Conservation (phyloP, 2,797 vertebrate species). For the Bryconaethiops microstoma region DNA sequence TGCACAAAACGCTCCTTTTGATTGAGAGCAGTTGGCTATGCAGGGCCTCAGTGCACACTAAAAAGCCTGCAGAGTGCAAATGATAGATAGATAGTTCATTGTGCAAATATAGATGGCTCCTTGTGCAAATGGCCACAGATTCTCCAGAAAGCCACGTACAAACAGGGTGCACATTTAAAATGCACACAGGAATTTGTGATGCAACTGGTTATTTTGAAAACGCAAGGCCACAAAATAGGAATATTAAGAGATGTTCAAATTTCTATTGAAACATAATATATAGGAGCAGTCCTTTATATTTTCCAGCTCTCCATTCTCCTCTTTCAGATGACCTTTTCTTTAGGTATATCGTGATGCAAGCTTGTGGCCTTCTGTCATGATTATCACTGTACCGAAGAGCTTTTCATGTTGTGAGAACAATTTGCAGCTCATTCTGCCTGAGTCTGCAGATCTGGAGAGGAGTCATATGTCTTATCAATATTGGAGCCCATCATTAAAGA, state of each 20-base stretch:
- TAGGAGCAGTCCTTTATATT: not conserved
- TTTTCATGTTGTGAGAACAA: slow-evolving; percentile 23
- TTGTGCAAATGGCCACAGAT: not conserved
- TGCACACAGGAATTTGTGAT: not conserved
- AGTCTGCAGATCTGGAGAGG: slow-evolving; percentile 32
- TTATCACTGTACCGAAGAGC: slow-evolving; percentile 6
- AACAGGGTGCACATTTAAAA: slow-evolving; percentile 21
- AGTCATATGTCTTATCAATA: slow-evolving; percentile 33
- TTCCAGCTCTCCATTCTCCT: not conserved
- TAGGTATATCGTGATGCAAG: not conserved
- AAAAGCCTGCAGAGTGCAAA: slow-evolving; percentile 42
- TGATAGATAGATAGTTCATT: slow-evolving; percentile 25
- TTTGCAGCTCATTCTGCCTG: slow-evolving; percentile 10
- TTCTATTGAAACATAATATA: not conserved
- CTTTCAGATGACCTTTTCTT: slow-evolving; percentile 24
- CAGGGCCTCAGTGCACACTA: slow-evolving; percentile 45
- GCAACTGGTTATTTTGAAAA: not conserved
- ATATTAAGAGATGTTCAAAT: not conserved
- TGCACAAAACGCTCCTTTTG: slow-evolving; percentile 56
- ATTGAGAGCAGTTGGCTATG: slow-evolving; percentile 51
- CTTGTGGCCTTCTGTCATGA: not conserved
- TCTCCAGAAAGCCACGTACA: not conserved
- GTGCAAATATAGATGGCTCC: slow-evolving; percentile 20
- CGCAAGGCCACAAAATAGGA: slow-evolving; percentile 8
- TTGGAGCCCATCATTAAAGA: slow-evolving; percentile 22